Evolutionary conservation across 30 jellyfish, hydroid and myxozoan genomes (phyloP).

Genomic region (Aurelia aurita): DNA sequence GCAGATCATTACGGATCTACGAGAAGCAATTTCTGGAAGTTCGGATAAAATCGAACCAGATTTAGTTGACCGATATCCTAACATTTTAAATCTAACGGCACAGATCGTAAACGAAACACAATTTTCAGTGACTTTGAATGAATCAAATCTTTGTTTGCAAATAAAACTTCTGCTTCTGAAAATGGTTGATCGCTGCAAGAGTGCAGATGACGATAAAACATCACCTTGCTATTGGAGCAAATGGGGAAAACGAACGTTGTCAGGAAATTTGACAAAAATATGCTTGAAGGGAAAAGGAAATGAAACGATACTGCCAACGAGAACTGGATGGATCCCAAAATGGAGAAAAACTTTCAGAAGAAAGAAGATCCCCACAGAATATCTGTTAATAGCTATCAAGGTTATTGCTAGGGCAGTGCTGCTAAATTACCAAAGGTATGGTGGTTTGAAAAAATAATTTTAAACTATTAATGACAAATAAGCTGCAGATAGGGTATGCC

Average conservation of each 20-base stretch:
- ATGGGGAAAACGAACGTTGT: not conserved
- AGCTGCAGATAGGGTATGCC: not conserved
- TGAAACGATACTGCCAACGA: too few species aligned
- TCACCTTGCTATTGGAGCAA: not conserved
- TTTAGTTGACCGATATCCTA: constrained; percentile 27
- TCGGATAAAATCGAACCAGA: not conserved
- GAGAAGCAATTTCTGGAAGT: constrained; percentile 9
- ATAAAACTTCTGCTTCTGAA: not conserved
- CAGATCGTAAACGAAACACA: not conserved
- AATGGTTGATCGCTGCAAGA: not conserved
- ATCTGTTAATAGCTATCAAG: constrained; percentile 37
- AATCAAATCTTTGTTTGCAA: not conserved
- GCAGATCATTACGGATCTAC: not conserved
- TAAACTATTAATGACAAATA: not conserved
- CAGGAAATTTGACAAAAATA: not conserved
- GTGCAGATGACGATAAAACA: not conserved
- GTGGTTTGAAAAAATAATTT: not conserved
- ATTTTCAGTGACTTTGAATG: not conserved
- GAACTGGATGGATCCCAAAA: too few species aligned
- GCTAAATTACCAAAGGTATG: not conserved
- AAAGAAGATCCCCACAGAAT: not conserved
- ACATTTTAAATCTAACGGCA: constrained; percentile 6
- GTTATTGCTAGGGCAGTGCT: constrained; percentile 18
- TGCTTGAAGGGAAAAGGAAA: not conserved
- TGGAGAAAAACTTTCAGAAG: not conserved